A percentile compares a stretch with the other conserved stretches of the same genome.
phyloP scores from a whole-genome alignment of 2,797 vertebrate species.

The Microctenopoma lineatum region DNA sequence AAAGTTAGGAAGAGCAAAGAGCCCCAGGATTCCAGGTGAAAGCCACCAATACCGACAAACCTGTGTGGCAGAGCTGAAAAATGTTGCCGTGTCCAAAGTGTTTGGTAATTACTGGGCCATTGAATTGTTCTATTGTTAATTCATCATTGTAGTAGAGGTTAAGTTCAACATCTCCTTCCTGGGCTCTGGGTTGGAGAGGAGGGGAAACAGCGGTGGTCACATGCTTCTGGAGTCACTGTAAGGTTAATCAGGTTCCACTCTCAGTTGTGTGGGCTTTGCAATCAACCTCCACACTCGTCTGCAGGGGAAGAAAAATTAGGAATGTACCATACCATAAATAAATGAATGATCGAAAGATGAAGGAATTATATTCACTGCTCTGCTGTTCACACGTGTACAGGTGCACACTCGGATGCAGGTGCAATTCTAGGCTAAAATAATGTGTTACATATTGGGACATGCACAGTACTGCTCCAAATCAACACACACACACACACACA shows the following conservation, averaged over 20 bases:
- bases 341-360: conserved; percentile 24
- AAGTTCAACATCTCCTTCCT: conserved; percentile 95
- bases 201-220: conserved; percentile 86
- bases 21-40: conserved; percentile 92
- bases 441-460: background rate
- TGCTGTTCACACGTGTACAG: background rate
- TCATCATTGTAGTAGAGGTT: conserved; percentile 98
- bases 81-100: conserved; percentile 97
- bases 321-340: conserved; percentile 38
- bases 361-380: background rate
- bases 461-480: conserved; percentile 8
- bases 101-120: conserved; percentile 99
- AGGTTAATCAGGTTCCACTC: conserved; percentile 98
- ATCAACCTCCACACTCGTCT: conserved; percentile 75
- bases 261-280: conserved; percentile 88
- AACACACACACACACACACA: conserved; percentile 48
- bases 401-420: conserved; percentile 13
- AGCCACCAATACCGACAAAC: conserved; percentile 88
- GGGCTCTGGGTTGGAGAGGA: conserved; percentile 88
- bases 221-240: conserved; percentile 91
- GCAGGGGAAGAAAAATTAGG: conserved; percentile 20
- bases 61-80: conserved; percentile 96
- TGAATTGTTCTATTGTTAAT: conserved; percentile 99
- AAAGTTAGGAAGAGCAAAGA: conserved; percentile 97
- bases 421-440: conserved; percentile 23